Evolutionary conservation across 2,113 vertebrate genomes (phyloP).

Genomic region (Anhinga anhinga): DNA sequence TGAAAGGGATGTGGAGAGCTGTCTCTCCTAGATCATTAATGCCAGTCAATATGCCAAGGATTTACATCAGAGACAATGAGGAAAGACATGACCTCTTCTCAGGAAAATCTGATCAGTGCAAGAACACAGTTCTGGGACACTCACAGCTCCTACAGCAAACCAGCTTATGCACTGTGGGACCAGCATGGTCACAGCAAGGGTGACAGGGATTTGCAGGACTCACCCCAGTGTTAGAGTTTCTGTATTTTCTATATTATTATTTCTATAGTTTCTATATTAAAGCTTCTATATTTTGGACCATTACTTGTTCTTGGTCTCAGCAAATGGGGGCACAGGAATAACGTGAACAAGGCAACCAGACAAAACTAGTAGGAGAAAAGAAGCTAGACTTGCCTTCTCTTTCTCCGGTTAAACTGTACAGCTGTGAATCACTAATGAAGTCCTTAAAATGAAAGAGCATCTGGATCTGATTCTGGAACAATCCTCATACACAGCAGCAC

Average conservation of each 20-base stretch:
- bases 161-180: neutral
- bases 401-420: neutral
- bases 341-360: neutral
- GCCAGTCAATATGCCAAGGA: neutral
- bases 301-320: neutral
- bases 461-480: neutral
- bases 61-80: neutral
- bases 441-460: neutral
- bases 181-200: neutral
- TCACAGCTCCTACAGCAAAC: neutral
- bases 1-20: neutral
- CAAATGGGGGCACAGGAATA: neutral
- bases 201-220: neutral
- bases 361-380: neutral
- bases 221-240: neutral
- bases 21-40: slow-evolving; percentile 3
- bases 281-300: neutral
- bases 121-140: neutral
- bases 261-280: too few relatives aligned
- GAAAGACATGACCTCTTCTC: neutral
- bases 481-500: neutral
- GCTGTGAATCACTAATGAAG: neutral
- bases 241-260: too few relatives aligned
- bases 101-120: neutral
- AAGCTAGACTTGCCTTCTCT: neutral